Conservation (phyloP, 2,797 vertebrate species). For the Naso thynnoides region DNA sequence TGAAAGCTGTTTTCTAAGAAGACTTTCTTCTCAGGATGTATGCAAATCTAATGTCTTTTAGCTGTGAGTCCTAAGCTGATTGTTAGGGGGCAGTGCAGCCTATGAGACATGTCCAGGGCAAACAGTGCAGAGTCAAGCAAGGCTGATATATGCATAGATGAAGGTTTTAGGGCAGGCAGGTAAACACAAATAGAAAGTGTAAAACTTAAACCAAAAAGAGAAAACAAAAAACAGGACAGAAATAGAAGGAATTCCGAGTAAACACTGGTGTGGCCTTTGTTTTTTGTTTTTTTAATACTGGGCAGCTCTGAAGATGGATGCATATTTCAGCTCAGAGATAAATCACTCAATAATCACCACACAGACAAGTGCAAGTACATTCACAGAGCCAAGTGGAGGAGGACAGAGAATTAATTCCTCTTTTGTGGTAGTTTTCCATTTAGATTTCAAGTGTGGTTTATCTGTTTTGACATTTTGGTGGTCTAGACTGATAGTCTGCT, state of each 20-base stretch:
- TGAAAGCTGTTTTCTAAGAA: no score
- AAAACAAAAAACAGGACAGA: not conserved
- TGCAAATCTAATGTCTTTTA: no score
- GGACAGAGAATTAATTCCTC: not conserved
- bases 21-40: no score
- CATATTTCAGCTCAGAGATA: not conserved
- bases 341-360: not conserved
- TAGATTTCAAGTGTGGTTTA: not conserved
- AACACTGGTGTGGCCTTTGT: not conserved
- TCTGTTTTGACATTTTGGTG: not conserved
- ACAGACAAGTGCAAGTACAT: not conserved
- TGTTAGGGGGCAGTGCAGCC: not conserved
- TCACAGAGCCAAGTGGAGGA: not conserved
- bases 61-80: not conserved
- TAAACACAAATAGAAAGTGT: not conserved
- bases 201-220: not conserved
- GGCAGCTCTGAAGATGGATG: not conserved
- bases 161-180: not conserved
- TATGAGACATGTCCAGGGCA: not conserved
- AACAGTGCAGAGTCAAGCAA: not conserved
- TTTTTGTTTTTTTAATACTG: no score
- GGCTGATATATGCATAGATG: not conserved
- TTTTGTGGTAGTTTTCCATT: conserved; percentile 7
- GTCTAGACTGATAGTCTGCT: conserved; percentile 1
- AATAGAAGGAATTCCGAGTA: not conserved